Percentiles rank a stretch among this genome's conserved stretches.
These are phyloP conservation scores for Stichodactyla helianthus DNA, from an alignment of 64 coral and sea anemone species.

Conservation along the genomic window DNA sequence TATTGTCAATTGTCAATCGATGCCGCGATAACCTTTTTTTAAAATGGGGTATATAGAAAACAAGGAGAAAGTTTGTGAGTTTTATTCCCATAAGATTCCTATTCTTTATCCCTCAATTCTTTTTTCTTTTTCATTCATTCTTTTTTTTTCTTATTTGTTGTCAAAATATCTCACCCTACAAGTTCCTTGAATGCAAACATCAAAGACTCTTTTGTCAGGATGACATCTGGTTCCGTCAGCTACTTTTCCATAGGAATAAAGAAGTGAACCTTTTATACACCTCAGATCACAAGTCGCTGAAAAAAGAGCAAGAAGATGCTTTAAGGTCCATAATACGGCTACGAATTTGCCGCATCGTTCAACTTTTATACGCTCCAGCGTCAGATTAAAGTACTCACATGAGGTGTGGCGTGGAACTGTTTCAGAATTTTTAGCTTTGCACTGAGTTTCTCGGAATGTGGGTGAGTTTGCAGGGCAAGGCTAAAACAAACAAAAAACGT, in stretches of 20 bases:
- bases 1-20: too few species aligned
- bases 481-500: background rate
- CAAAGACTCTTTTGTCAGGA: background rate
- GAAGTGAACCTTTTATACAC: background rate
- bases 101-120: too few species aligned
- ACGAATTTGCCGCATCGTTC: too few species aligned
- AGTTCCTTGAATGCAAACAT: constrained; percentile 28
- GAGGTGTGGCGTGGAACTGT: background rate
- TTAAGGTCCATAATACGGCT: too few species aligned
- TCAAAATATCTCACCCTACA: constrained; percentile 4
- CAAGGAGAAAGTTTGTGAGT: too few species aligned
- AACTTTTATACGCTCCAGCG: too few species aligned
- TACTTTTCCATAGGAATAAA: background rate
- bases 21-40: too few species aligned
- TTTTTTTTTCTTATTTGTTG: background rate
- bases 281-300: constrained; percentile 3
- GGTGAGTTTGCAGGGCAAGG: background rate
- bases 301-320: background rate
- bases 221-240: constrained; percentile 37
- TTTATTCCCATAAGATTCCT: too few species aligned
- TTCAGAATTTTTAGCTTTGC: constrained; percentile 28
- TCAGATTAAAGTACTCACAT: background rate
- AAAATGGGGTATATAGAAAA: too few species aligned
- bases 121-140: background rate
- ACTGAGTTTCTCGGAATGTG: constrained; percentile 38